Conservation (phyloP, 2,797 vertebrate species). For the Spheniscus humboldti region DNA sequence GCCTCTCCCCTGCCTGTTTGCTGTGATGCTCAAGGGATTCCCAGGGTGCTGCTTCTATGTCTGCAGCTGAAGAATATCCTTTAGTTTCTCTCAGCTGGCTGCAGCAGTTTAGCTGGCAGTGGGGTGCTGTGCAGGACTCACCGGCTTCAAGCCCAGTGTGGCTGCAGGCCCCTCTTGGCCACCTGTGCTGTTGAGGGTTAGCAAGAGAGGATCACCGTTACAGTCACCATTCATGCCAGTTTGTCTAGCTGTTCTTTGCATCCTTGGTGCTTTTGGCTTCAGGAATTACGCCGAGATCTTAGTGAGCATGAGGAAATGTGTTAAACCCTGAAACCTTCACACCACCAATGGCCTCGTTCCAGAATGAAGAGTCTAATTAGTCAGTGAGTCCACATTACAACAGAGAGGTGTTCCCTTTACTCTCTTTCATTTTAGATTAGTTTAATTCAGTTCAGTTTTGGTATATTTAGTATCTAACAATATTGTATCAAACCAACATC, state of each 20-base stretch:
- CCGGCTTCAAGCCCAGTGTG: not conserved
- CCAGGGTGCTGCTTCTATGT: not conserved
- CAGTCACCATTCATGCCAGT: not conserved
- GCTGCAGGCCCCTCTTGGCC: not conserved
- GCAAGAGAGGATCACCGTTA: not conserved
- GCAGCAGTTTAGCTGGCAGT: not conserved
- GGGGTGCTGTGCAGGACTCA: not conserved
- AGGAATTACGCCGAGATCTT: not conserved
- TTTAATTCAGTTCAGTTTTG: not conserved
- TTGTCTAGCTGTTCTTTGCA: not conserved
- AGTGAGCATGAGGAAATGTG: not conserved
- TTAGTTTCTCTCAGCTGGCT: not conserved
- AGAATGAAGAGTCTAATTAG: not conserved
- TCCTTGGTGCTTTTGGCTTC: not conserved
- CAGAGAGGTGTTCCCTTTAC: not conserved
- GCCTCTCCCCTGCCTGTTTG: not conserved
- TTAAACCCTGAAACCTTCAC: not conserved
- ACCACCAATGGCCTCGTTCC: not conserved
- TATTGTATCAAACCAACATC: not conserved
- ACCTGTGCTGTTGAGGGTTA: not conserved
- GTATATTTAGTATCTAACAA: slow-evolving; percentile 2
- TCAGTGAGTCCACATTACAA: not conserved
- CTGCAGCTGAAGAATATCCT: not conserved
- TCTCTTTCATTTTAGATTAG: not conserved
- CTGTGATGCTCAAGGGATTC: not conserved